Base-by-base conservation (phyloP, 2,797 vertebrate species). In the Aulostomus chinensis region DNA sequence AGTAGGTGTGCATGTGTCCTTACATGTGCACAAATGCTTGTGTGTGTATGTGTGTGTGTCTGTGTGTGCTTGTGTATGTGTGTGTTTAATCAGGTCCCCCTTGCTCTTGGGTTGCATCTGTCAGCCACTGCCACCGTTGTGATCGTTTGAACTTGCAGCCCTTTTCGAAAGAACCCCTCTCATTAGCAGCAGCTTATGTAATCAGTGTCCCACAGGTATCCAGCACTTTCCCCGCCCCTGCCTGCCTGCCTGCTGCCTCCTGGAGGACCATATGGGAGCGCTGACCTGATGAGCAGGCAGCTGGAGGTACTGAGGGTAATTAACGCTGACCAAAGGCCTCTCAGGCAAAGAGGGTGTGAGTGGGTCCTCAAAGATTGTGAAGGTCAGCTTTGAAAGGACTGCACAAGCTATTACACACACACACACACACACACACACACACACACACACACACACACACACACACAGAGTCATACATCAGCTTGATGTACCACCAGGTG, bases 151-250 rank as follows among this genome's bases (percentile, higher is more conserved):
- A 90, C 88, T 88, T 20, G 15, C 73, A 88, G 76, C 76, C 81
- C 76, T 88, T 76, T 83, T 54, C 24, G 9, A 84, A 80, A 88
- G 79, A 83, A 78, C 68, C 76, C 74, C 75, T 79, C 85, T 90
- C 89, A 90, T 90, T 91, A 91, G 84, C 68, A 57, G 81, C 73
- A 76, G 85, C 86, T 91, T 88, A 89, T 89, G 81, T 88, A 90
- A 91, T 89, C 86, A 88, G 81, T 41, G 75, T 87, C 81, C 87
- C 83, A 82, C 88, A 91, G 86, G 83, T 90, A 86, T 77, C 80
- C 70, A 78, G 80, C 69, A 58, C 73, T 63, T 66, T 76, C 80
- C 72, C 74, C 79, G 49, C 75, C 76, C 73, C 56, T 50, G 45
- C 32, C 40, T 33, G 63, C 76, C 58, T 59, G 68, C 75, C 68